phyloP scores from a whole-genome alignment of 2,888 invertebrate genomes.

The Ectobius pallidus region DNA sequence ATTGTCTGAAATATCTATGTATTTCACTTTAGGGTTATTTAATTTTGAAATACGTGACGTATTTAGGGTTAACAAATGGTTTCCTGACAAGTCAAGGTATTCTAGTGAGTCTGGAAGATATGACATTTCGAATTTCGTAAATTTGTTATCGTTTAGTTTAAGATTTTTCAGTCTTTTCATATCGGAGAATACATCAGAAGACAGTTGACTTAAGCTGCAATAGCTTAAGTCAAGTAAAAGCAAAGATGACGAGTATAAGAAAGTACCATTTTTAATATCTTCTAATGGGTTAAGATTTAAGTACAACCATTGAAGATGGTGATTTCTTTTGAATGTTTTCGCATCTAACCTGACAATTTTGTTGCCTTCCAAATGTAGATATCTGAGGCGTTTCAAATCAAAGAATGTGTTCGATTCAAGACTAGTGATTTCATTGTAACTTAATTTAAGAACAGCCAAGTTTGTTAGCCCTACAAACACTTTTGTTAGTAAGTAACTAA shows the following conservation, averaged over 20 bases:
- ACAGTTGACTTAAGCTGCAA: neutral
- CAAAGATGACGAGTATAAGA: neutral
- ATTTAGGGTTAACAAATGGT: neutral
- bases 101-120: neutral
- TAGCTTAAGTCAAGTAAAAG: conserved; percentile 8
- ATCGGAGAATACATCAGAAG: neutral
- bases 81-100: neutral
- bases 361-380: neutral
- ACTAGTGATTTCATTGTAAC: neutral
- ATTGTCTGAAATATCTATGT: neutral
- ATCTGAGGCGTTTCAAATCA: neutral
- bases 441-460: neutral
- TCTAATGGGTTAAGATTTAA: neutral
- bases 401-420: neutral
- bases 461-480: neutral
- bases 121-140: neutral
- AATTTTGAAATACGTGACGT: no score
- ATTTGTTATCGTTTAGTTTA: neutral
- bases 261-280: neutral
- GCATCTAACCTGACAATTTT: neutral
- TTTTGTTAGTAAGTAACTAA: neutral
- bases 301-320: neutral
- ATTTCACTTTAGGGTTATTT: neutral
- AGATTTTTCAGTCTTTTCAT: neutral
- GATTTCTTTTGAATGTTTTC: neutral